Evolutionary conservation across 2,888 invertebrate species (phyloP), one percentile per base, ranked within the genome.

Genomic region (Noctua pronuba): DNA sequence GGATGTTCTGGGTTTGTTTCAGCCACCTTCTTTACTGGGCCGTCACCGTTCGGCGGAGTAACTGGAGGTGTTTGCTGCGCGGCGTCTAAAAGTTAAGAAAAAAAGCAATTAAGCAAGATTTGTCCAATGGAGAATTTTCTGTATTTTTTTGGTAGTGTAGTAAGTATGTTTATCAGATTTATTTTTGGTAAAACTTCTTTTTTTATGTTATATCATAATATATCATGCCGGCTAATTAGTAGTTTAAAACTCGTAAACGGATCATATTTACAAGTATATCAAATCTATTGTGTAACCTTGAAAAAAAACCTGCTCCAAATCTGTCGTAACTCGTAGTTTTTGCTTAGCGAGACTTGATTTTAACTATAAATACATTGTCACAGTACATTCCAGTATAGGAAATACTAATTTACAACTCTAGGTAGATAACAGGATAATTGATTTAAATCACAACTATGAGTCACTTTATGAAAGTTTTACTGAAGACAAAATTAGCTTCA

Each of bases 241-340:
- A 68, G 11, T 76, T 44, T 46, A 18, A 31, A 77, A 73, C 52
- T 67, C 35, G 4, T 70, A 46, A 65, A 64, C 13, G 2, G 58
- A 69, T 72, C 49, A 55, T 60, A 73, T 62, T 62, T 69, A 68
- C 28, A 67, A 68, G 35, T n/a, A 49, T 41, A 73, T 66, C 24
- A 73, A 83, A 83, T 71, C 16, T 21, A 64, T 58, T 58, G 70
- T 21, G 16, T 44, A 62, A 83, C 73, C 79, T 83, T 83, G 79
- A 70, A 24, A 55, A 72, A 60, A 82, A 82, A 83, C 82, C 62
- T 79, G 82, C 70, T 74, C 18, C 2, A 58, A 70, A 49, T 28
- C 44, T 58, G 46, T 73, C 46, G 52, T 66, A 62, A 28, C 70
- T 73, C 46, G 52, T 66, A 62, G 31, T 73, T 83, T 78, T 83